phyloP scores from a whole-genome alignment of 2,888 invertebrate species.

The Crioceris asparagi region DNA sequence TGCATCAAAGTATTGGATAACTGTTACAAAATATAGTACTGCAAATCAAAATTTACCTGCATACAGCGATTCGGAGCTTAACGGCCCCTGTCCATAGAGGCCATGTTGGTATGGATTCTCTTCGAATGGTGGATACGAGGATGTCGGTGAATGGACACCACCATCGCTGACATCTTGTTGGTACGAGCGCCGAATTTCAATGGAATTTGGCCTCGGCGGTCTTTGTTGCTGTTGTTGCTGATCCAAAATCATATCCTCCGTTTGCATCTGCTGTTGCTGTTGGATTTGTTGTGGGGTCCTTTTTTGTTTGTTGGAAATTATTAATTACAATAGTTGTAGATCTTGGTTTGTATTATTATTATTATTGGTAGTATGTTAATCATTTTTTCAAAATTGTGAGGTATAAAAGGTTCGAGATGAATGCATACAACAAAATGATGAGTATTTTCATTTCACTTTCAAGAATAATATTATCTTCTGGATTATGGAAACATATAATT shows the following conservation, averaged over 20 bases:
- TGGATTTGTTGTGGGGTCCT: constrained; percentile 48
- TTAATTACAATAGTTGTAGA: no score
- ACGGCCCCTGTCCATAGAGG: constrained; percentile 36
- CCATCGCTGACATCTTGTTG: constrained; percentile 34
- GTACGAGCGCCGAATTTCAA: constrained; percentile 61
- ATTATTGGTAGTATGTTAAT: no score
- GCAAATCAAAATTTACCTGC: constrained; percentile 18
- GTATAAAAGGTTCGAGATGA: no score
- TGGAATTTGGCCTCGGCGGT: constrained; percentile 77
- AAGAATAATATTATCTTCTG: no score
- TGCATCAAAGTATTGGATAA: no score
- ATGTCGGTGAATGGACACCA: constrained; percentile 15
- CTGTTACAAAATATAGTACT: no score
- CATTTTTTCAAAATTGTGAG: no score
- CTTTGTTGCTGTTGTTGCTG: constrained; percentile 47
- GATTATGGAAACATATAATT: no score
- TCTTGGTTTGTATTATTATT: no score
- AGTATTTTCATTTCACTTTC: no score
- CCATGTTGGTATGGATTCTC: constrained; percentile 37
- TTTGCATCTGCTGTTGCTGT: constrained; percentile 39
- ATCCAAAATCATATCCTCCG: constrained; percentile 41
- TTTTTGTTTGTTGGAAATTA: no score
- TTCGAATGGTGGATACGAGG: constrained; percentile 21
- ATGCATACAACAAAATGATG: no score
- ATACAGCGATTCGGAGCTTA: constrained; percentile 43